Evolutionary conservation across 2,888 invertebrate genomes (phyloP), one percentile per base, ranked within the genome.

Genomic region (Drosophila mulleri): DNA sequence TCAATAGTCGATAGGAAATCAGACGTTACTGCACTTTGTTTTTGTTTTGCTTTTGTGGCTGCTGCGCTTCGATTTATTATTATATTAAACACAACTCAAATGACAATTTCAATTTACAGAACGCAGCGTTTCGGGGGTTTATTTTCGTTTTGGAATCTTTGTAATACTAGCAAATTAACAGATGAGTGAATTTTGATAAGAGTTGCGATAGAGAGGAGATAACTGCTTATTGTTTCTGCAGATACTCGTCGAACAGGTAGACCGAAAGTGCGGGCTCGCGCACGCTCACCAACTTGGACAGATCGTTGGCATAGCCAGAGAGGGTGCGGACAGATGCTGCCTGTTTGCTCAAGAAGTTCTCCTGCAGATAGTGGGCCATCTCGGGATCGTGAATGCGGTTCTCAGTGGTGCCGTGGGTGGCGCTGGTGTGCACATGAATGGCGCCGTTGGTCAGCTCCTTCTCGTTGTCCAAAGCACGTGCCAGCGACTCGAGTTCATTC

Each of bases 331-430:
- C 94, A 14, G 92, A 94, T 54, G 95, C 94, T 0, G 96, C 93
- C 59, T 97, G 96, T 69, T 95, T 93, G 86, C 95, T 95, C 63
- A 96, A 94, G 93, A 96, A 97, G 80, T 96, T 94, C 80, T 97
- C 96, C 82, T 97, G 97, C 2, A 97, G 91, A 90, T 95, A 97
- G 78, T 96, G 96, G 18, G 96, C 95, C 75, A 96, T 93, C 94
- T 95, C 96, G 69, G 96, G 95, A 86, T 96, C 96, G 45, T 91
- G 68, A 93, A 94, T 72, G 16, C 42, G 63, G 59, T 57, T 79
- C 11, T 64, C 39, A 14, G 32, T 65, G 60, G 62, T 44, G 63
- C 94, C 93, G 83, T 94, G 94, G 5, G 95, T 94, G 20, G 95
- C 95, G 67, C 94, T 94, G 11, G 93, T 93, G 92, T 97, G 97